phyloP scores from a whole-genome alignment of 2,113 vertebrate genomes.

The Ramphastos sulfuratus region DNA sequence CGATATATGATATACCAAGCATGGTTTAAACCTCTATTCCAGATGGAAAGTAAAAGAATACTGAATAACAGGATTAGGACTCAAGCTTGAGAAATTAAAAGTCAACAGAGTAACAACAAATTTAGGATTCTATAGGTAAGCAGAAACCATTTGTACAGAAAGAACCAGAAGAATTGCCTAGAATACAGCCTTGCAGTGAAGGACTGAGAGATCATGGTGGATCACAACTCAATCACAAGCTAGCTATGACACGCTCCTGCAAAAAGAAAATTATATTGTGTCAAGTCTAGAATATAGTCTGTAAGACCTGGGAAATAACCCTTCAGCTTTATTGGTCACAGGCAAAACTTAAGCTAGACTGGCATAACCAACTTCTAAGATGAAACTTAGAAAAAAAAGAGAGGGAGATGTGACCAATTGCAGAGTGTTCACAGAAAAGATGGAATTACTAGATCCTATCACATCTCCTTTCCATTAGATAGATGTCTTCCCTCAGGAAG shows the following conservation, averaged over 20 bases:
- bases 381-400: background rate
- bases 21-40: background rate
- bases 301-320: background rate
- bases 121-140: background rate
- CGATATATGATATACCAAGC: background rate
- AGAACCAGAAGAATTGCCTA: background rate
- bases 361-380: background rate
- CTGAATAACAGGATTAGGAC: background rate
- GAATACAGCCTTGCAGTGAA: background rate
- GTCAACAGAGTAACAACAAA: background rate
- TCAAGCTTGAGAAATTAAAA: background rate
- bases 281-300: background rate
- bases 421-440: background rate
- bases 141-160: background rate
- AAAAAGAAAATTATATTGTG: background rate
- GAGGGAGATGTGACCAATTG: background rate
- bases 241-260: background rate
- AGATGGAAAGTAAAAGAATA: background rate
- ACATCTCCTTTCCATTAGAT: background rate
- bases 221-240: background rate
- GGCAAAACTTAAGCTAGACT: background rate
- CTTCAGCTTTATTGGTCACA: background rate
- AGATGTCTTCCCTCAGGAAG: background rate
- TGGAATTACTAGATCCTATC: background rate
- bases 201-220: background rate